Percentiles rank a stretch among this genome's conserved stretches.
Conservation (phyloP, 1,140 invertebrate genomes). For the Drosophila takahashii region DNA sequence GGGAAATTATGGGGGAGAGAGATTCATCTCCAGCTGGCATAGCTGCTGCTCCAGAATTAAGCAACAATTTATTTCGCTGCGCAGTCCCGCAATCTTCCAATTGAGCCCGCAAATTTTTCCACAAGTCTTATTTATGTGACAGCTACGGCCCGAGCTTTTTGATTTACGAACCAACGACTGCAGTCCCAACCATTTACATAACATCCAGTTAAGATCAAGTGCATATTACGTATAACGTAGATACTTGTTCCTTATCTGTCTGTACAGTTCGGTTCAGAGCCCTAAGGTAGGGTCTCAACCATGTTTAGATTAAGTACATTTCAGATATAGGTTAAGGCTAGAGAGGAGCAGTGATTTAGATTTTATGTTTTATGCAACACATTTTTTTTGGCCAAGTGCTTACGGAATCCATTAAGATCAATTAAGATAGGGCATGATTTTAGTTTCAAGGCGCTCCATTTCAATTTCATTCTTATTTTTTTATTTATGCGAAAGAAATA, state of each 20-base stretch:
- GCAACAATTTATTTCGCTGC: conserved; percentile 34
- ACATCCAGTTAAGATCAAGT: conserved; percentile 47
- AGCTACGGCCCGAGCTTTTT: conserved; percentile 23
- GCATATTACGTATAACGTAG: conserved; percentile 25
- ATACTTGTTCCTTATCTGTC: conserved; percentile 17
- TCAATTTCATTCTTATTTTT: no score
- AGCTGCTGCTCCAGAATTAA: conserved; percentile 14
- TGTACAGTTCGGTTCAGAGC: conserved; percentile 21
- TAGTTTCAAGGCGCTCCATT: no score
- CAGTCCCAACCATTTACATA: conserved; percentile 40
- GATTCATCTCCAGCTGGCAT: conserved; percentile 1
- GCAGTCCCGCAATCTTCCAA: conserved; percentile 27
- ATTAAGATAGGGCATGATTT: no score
- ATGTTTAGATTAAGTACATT: not conserved
- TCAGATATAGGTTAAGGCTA: not conserved
- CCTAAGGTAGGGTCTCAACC: no score
- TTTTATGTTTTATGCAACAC: not conserved
- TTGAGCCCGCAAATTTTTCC: conserved; percentile 35
- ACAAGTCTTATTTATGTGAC: conserved; percentile 48
- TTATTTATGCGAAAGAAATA: no score
- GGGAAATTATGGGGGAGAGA: not conserved
- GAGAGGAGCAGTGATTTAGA: not conserved
- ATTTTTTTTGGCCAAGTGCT: no score
- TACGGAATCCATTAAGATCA: no score
- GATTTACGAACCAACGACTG: conserved; percentile 37